Evolutionary conservation across 2,888 invertebrate genomes (phyloP), one percentile per base, ranked within the genome.

Genomic region (Dicyrtomina minuta): DNA sequence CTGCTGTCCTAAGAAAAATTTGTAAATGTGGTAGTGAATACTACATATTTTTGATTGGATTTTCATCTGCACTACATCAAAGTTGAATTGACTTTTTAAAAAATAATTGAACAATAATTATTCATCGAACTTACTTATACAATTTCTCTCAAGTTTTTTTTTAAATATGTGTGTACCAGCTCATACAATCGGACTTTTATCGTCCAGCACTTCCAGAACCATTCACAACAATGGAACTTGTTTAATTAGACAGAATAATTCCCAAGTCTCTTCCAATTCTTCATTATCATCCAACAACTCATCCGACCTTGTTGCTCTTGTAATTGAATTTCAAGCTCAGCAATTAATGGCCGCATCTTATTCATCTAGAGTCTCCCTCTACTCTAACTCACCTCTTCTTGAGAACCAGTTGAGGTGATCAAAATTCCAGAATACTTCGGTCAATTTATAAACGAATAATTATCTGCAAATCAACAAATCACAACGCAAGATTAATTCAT

Each of bases 201-300:
- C 49, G 64, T 53, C 51, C 51, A 49, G 27, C n/a, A n/a, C n/a
- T n/a, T 53, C 8, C 17, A 33, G 39, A 17, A n/a, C 33, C 27
- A 64, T 64, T 53, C 64, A 64, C 20, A 64, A 64, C 41, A 22
- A 33, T 15, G 53, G 64, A 53, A 64, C 53, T 53, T 64, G 8
- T 26, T 39, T 39, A 51, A 20, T 39, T 53, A n/a, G n/a, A n/a
- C n/a, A n/a, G n/a, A n/a, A n/a, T n/a, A n/a, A n/a, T n/a, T n/a
- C n/a, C n/a, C n/a, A n/a, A n/a, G n/a, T n/a, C n/a, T n/a, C n/a
- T n/a, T n/a, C n/a, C n/a, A n/a, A n/a, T n/a, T n/a, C n/a, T n/a
- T n/a, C n/a, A n/a, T n/a, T n/a, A n/a, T 49, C 22, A 62, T 62
- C 20, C 15, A 53, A 13, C 51, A 17, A 5, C 51, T 53, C 51